Percentiles rank a stretch among this genome's conserved stretches.
Evolutionary conservation across 2,113 vertebrate genomes (phyloP).

Genomic region (Abramis brama): DNA sequence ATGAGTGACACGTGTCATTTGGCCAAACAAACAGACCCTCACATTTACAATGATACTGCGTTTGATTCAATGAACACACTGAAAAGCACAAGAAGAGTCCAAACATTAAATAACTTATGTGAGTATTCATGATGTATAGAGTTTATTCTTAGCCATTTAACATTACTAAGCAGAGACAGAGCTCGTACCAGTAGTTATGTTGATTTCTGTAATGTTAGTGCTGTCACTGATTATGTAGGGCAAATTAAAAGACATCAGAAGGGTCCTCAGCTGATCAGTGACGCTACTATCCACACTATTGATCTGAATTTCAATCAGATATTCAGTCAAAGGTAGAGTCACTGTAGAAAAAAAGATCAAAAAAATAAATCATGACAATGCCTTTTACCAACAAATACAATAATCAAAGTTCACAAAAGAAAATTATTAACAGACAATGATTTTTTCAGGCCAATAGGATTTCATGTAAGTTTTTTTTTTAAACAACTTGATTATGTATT

Average conservation of each 20-base stretch:
- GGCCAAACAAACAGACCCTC: too few species aligned
- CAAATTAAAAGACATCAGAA: constrained; percentile 10
- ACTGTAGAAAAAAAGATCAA: not conserved
- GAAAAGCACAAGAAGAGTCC: not conserved
- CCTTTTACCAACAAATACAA: not conserved
- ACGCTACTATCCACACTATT: too few species aligned
- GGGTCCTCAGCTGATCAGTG: not conserved
- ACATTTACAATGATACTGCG: too few species aligned
- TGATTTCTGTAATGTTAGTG: constrained; percentile 43
- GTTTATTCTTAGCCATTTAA: not conserved
- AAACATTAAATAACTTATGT: not conserved
- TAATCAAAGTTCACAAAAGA: not conserved
- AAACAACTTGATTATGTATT: not conserved
- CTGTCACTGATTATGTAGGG: constrained; percentile 33
- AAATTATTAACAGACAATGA: not conserved
- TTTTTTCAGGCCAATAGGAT: not conserved
- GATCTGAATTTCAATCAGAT: constrained; percentile 28
- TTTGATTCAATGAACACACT: too few species aligned
- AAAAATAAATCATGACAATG: not conserved
- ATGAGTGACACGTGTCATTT: too few species aligned
- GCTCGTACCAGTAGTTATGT: constrained; percentile 62
- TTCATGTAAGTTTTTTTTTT: not conserved
- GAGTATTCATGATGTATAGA: not conserved
- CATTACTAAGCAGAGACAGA: not conserved
- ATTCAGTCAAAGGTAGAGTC: constrained; percentile 48